Conservation (phyloP, 2,113 vertebrate species). For the Phalacrocorax carbo region DNA sequence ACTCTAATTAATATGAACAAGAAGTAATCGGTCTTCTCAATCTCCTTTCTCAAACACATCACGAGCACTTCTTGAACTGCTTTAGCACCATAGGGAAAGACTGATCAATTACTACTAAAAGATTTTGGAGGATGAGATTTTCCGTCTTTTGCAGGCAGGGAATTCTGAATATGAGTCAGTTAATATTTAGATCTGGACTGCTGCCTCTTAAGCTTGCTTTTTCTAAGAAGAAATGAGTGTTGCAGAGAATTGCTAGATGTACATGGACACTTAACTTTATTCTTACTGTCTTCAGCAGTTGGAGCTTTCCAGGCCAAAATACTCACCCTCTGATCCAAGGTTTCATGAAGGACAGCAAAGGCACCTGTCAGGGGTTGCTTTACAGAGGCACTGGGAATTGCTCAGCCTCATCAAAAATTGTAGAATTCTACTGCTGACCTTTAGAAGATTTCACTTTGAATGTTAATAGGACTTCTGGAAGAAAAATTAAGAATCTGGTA, state of each 20-base stretch:
- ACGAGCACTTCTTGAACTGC: not conserved
- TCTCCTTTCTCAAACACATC: not conserved
- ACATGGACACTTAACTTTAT: not conserved
- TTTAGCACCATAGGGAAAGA: not conserved
- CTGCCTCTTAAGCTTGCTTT: not conserved
- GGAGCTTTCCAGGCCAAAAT: not conserved
- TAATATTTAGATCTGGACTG: not conserved
- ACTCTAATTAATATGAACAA: not conserved
- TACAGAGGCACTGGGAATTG: not conserved
- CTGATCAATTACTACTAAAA: not conserved
- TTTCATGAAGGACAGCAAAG: not conserved
- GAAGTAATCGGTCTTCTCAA: not conserved
- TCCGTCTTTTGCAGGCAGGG: not conserved
- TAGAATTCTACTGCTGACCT: not conserved
- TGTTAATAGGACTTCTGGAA: not conserved
- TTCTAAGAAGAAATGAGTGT: not conserved
- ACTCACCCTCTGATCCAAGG: not conserved
- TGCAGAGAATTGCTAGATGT: not conserved
- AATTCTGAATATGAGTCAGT: not conserved
- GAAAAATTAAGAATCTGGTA: not conserved
- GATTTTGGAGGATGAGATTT: not conserved
- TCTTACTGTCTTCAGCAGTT: not conserved
- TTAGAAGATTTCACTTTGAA: not conserved
- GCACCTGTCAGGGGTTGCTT: not conserved
- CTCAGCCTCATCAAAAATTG: not conserved